Evolutionary conservation across 2,888 invertebrate species (phyloP), one percentile per base, ranked within the genome.

Genomic region (Stramonita haemastoma): DNA sequence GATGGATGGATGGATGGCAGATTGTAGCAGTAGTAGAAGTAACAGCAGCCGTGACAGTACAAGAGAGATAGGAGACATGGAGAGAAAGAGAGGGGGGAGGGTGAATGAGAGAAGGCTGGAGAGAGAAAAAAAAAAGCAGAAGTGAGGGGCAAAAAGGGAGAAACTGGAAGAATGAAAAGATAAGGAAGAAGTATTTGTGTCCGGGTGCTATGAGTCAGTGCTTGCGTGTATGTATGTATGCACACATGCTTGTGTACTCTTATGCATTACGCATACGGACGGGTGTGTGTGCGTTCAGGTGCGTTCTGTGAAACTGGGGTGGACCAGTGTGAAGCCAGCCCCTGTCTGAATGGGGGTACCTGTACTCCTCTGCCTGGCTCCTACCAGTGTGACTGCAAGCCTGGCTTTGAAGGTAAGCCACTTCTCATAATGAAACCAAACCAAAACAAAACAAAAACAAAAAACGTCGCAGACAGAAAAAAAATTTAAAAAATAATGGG

Each of bases 341-440:
- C 94, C 0, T 95, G 95, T 90, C 89, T 91, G 17, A 92, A 95
- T 90, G 92, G 90, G 34, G 95, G 94, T 0, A 88, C 90, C 1
- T 95, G 95, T 88, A 86, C 89, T 4, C 92, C 94, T 79, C 90
- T 91, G 0, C 81, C 92, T 19, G 92, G 89, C 13, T 87, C 91
- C 57, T 95, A 88, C 89, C 90, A 73, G 29, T 95, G 95, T 86
- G 91, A 92, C 70, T 95, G 95, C 88, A 90, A 90, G 0, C 87
- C 89, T 1, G 94, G 93, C 0, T 93, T 92, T 77, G 91, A 91
- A 22, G 95, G 95, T 57, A n/a, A n/a, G n/a, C n/a, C n/a, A n/a
- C n/a, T n/a, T n/a, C n/a, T n/a, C n/a, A n/a, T n/a, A n/a, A n/a
- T n/a, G n/a, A n/a, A n/a, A n/a, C n/a, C n/a, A n/a, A n/a, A n/a